phyloP scores from a whole-genome alignment of 1,140 invertebrate genomes.

The Polyergus mexicanus region DNA sequence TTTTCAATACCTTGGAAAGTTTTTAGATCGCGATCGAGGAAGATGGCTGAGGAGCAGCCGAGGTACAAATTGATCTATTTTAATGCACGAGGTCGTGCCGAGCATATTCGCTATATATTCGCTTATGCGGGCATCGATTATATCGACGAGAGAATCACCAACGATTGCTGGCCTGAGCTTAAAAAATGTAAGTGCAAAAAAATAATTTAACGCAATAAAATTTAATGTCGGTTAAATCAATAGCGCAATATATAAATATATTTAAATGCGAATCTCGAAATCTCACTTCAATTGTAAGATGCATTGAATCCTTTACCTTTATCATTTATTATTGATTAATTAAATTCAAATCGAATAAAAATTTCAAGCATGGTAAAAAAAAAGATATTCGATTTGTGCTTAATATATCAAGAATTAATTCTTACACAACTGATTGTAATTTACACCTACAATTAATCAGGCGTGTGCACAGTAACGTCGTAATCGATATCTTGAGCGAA shows the following conservation, averaged over 20 bases:
- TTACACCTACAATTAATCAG: background rate
- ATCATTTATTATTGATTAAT: background rate
- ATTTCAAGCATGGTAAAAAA: background rate
- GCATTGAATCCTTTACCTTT: background rate
- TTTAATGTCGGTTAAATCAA: background rate
- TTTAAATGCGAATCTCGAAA: background rate
- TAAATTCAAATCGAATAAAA: background rate
- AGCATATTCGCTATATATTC: slow-evolving; percentile 90
- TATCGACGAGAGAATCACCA: slow-evolving; percentile 88
- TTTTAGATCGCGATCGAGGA: slow-evolving; percentile 36
- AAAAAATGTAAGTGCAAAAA: slow-evolving; percentile 86
- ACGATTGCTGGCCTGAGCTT: slow-evolving; percentile 87
- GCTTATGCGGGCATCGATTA: slow-evolving; percentile 89
- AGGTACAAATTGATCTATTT: slow-evolving; percentile 90
- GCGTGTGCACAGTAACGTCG: background rate
- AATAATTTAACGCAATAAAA: background rate
- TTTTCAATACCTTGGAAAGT: slow-evolving; percentile 8
- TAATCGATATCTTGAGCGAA: background rate
- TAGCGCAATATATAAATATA: background rate
- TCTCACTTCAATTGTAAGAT: background rate
- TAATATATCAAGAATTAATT: background rate
- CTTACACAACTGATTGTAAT: too few relatives aligned
- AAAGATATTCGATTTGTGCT: background rate
- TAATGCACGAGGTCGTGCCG: slow-evolving; percentile 89
- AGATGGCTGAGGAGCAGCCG: slow-evolving; percentile 80